phyloP scores from a whole-genome alignment of 2,113 vertebrate genomes.

The Eptatretus burgeri region DNA sequence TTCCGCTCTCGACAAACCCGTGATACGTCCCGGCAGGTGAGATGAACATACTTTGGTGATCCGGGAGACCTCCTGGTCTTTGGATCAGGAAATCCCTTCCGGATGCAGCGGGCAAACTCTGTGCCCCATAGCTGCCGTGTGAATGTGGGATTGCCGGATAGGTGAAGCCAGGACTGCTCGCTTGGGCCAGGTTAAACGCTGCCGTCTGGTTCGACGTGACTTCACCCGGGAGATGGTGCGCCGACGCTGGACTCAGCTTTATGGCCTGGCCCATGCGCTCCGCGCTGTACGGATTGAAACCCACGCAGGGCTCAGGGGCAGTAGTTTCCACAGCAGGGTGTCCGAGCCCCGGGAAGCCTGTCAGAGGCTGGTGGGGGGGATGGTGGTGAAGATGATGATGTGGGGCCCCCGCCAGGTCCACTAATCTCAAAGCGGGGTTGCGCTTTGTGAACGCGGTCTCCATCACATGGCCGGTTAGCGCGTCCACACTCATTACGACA shows the following conservation, averaged over 20 bases:
- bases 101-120: neutral
- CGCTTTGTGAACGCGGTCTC: neutral
- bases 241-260: neutral
- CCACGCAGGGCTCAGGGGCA: neutral
- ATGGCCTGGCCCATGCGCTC: neutral
- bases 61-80: neutral
- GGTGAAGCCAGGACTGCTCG: neutral
- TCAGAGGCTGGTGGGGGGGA: constrained; percentile 5
- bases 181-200: neutral
- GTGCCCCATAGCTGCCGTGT: neutral
- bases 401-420: neutral
- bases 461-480: too few species aligned
- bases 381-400: neutral
- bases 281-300: neutral
- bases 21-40: neutral
- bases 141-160: neutral
- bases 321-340: constrained; percentile 1
- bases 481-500: too few species aligned
- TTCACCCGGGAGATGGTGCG: neutral
- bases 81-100: neutral
- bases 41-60: neutral
- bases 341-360: neutral
- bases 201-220: neutral
- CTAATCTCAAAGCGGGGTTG: constrained; percentile 2
- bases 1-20: neutral